A percentile compares a stretch with the other conserved stretches of the same genome.
These are phyloP conservation scores for Aphis craccivora DNA, from an alignment of 1,140 invertebrate species.

Conservation along the genomic window DNA sequence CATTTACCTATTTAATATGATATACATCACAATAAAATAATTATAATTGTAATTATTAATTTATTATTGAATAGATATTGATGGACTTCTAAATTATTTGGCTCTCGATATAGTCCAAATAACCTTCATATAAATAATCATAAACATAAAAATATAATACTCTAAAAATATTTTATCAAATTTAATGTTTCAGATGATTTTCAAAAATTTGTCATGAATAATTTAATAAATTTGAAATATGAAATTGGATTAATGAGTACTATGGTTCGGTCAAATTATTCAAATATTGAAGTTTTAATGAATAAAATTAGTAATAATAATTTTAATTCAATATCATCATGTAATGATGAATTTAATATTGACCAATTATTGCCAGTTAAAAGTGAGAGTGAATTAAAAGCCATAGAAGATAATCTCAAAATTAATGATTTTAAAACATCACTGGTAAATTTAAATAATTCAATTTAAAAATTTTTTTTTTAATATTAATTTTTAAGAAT, in stretches of 20 bases:
- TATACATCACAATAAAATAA: neutral
- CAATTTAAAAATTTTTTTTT: neutral
- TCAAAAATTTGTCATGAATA: neutral
- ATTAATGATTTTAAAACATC: neutral
- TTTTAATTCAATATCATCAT: neutral
- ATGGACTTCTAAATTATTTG: neutral
- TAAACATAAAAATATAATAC: neutral
- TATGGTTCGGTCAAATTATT: neutral
- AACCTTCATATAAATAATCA: neutral
- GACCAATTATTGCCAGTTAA: neutral
- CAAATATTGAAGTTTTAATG: neutral
- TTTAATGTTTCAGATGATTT: neutral
- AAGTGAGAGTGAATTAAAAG: neutral
- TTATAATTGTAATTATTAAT: neutral
- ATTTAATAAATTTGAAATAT: neutral
- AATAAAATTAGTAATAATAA: neutral
- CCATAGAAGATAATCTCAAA: neutral
- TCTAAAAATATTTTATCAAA: neutral
- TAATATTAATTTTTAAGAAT: neutral
- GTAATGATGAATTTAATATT: neutral
- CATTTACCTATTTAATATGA: neutral
- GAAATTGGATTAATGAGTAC: neutral
- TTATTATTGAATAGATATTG: neutral
- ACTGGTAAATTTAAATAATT: neutral
- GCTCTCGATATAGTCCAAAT: too few relatives aligned